A percentile compares a stretch with the other conserved stretches of the same genome.
phyloP scores from a whole-genome alignment of 2,888 invertebrate genomes.

The Odontocolon sp. region DNA sequence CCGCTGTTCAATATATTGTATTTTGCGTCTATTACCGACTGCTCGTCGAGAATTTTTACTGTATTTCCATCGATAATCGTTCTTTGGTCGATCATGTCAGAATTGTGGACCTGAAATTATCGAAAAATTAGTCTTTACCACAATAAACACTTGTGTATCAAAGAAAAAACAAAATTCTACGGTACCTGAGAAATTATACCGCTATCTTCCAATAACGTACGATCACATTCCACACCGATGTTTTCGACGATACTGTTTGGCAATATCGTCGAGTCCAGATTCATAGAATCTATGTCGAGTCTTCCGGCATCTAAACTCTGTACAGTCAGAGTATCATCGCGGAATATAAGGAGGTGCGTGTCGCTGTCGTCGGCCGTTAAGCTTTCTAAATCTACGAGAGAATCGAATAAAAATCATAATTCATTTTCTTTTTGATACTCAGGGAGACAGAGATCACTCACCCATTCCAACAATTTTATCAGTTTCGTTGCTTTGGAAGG shows the following conservation, averaged over 20 bases:
- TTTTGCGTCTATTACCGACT: constrained; percentile 69
- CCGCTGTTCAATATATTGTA: constrained; percentile 70
- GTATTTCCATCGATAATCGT: constrained; percentile 68
- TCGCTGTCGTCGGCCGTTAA: constrained; percentile 74
- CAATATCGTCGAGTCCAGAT: constrained; percentile 74
- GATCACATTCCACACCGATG: constrained; percentile 73
- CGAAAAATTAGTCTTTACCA: no score
- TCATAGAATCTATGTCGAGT: constrained; percentile 74
- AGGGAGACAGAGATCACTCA: constrained; percentile 54
- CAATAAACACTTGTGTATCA: neutral
- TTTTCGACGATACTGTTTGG: constrained; percentile 72
- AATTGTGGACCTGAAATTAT: constrained; percentile 71
- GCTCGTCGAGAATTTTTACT: constrained; percentile 73
- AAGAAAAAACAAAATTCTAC: neutral
- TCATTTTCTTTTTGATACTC: neutral
- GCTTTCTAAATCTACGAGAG: constrained; percentile 72
- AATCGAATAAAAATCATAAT: neutral
- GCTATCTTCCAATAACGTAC: constrained; percentile 71
- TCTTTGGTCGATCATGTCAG: constrained; percentile 74
- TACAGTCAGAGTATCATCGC: constrained; percentile 75
- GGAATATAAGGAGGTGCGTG: constrained; percentile 75
- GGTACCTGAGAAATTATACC: constrained; percentile 75
- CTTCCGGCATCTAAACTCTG: constrained; percentile 73
- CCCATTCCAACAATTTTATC: constrained; percentile 77
- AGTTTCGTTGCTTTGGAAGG: constrained; percentile 68